These are phyloP conservation scores for Danaus melanippus DNA, from an alignment of 1,140 invertebrate genomes.

Conservation along the genomic window DNA sequence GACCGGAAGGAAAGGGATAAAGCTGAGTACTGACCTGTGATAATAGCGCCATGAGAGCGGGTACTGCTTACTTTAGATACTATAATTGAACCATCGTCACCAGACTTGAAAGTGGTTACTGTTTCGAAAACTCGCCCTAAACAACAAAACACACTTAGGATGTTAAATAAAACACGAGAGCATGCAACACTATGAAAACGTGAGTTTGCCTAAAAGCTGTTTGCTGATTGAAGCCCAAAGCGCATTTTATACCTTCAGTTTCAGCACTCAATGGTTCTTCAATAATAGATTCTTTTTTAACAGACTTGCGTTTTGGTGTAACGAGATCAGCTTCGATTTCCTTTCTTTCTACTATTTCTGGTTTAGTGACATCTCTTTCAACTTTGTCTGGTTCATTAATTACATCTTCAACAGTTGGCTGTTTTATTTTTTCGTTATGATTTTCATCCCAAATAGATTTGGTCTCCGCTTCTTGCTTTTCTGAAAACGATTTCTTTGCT, in stretches of 20 bases:
- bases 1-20: slow-evolving; percentile 44
- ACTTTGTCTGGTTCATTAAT: slow-evolving; percentile 29
- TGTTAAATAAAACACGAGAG: slow-evolving; percentile 61
- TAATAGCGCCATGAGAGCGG: slow-evolving; percentile 74
- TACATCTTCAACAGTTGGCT: slow-evolving; percentile 41
- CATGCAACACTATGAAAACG: slow-evolving; percentile 59
- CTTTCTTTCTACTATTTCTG: slow-evolving; percentile 53
- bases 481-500: slow-evolving; percentile 37
- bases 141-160: slow-evolving; percentile 65
- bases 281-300: slow-evolving; percentile 51
- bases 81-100: slow-evolving; percentile 74
- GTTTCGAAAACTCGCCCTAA: slow-evolving; percentile 74
- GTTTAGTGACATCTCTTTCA: slow-evolving; percentile 42
- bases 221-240: slow-evolving; percentile 59
- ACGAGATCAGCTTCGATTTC: slow-evolving; percentile 59
- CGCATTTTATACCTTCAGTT: slow-evolving; percentile 64
- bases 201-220: slow-evolving; percentile 56
- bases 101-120: slow-evolving; percentile 74
- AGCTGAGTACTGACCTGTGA: slow-evolving; percentile 74
- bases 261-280: slow-evolving; percentile 66
- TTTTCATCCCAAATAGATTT: slow-evolving; percentile 53
- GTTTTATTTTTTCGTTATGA: slow-evolving; percentile 45
- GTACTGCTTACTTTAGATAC: slow-evolving; percentile 76
- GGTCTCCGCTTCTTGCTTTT: slow-evolving; percentile 49
- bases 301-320: slow-evolving; percentile 67